Evolutionary conservation across 1,140 invertebrate species (phyloP).

Genomic region (Subanguina moxae): DNA sequence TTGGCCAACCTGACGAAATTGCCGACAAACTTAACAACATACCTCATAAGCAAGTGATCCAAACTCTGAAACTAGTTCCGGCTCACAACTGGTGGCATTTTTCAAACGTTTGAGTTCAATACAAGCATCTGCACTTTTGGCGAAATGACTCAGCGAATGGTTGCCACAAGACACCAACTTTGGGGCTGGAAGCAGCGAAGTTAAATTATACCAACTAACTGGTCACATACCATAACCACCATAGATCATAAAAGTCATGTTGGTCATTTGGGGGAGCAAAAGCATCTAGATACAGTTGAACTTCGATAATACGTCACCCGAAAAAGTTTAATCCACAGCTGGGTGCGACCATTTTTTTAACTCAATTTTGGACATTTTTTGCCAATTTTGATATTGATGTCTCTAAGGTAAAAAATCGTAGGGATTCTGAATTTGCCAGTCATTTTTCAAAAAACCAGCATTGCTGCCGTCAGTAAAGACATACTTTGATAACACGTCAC

Average conservation of each 20-base stretch:
- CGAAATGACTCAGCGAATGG: constrained; percentile 18
- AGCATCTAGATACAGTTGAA: neutral
- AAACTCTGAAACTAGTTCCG: constrained; percentile 22
- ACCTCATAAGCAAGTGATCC: constrained; percentile 29
- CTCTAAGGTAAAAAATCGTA: no score
- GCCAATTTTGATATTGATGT: no score
- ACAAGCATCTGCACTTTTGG: constrained; percentile 17
- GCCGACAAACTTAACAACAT: no score
- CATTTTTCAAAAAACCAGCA: no score
- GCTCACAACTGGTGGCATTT: constrained; percentile 12
- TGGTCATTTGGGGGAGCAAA: constrained; percentile 6
- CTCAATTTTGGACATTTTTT: no score
- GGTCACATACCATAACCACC: constrained; percentile 2
- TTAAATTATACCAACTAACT: no score
- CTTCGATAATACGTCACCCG: no score
- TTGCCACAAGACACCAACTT: constrained; percentile 23
- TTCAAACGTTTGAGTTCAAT: neutral
- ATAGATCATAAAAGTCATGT: constrained; percentile 34
- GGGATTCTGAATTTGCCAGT: no score
- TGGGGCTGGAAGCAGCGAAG: neutral
- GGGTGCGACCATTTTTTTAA: no score
- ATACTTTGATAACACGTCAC: no score
- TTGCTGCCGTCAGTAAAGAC: no score
- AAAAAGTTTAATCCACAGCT: no score
- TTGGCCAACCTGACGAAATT: neutral